Conservation (phyloP, 2,888 invertebrate genomes). For the Teleogryllus oceanicus region DNA sequence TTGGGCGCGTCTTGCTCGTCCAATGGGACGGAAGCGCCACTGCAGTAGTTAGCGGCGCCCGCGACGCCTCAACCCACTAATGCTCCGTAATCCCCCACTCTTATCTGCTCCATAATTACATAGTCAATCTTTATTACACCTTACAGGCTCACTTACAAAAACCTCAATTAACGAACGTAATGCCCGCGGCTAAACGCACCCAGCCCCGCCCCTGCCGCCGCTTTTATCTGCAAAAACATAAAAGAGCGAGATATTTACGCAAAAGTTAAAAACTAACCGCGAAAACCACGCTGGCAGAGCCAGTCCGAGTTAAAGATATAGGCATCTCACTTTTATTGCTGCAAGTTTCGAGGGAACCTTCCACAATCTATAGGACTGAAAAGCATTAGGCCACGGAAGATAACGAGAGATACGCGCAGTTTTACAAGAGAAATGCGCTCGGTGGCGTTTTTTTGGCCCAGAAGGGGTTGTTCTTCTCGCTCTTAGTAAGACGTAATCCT, state of each 20-base stretch:
- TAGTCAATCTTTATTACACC: constrained; percentile 18
- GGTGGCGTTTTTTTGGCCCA: neutral
- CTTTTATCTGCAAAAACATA: constrained; percentile 5
- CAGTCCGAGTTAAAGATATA: neutral
- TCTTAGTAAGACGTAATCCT: neutral
- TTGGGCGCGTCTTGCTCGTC: neutral
- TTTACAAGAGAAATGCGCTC: neutral
- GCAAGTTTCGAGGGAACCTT: neutral
- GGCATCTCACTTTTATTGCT: neutral
- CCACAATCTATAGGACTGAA: neutral
- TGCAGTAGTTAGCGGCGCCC: neutral
- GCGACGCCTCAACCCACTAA: neutral
- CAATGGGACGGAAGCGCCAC: neutral
- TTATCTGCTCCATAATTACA: constrained; percentile 9
- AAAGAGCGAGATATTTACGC: constrained; percentile 18
- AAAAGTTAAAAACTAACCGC: constrained; percentile 9
- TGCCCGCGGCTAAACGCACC: neutral
- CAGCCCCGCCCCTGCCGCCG: neutral
- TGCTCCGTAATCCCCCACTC: neutral
- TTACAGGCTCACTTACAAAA: constrained; percentile 4
- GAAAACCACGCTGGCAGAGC: neutral
- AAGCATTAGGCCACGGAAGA: neutral
- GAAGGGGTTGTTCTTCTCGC: neutral
- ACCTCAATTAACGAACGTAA: neutral
- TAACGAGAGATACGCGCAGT: neutral